phyloP scores from a whole-genome alignment of 2,888 invertebrate genomes.

The Acronicta aceris region DNA sequence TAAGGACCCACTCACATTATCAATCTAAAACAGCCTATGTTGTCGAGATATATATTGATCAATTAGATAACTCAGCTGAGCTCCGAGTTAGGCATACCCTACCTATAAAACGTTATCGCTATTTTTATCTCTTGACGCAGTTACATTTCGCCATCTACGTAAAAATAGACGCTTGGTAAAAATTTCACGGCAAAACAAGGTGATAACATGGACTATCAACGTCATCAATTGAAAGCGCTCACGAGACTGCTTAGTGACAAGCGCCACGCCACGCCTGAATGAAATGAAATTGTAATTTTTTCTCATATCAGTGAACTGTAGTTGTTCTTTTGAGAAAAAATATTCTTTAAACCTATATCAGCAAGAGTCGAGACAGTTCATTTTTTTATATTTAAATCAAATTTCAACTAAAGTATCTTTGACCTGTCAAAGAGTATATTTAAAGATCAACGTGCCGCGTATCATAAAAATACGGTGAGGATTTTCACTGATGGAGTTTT shows the following conservation, averaged over 20 bases:
- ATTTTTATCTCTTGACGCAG: slow-evolving; percentile 32
- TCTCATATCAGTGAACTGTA: too few species aligned
- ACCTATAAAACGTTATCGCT: slow-evolving; percentile 11
- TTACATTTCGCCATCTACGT: slow-evolving; percentile 6
- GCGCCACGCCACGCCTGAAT: slow-evolving; percentile 7
- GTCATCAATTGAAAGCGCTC: slow-evolving; percentile 25
- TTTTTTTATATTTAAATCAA: too few species aligned
- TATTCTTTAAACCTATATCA: too few species aligned
- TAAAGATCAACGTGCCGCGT: not conserved
- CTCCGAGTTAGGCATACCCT: too few species aligned
- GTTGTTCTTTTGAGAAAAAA: too few species aligned
- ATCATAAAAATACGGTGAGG: not conserved
- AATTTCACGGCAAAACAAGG: slow-evolving; percentile 21
- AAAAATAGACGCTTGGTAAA: slow-evolving; percentile 18
- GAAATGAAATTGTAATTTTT: too few species aligned
- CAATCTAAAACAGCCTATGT: not conserved
- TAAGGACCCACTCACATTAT: too few species aligned
- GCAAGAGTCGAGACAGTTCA: too few species aligned
- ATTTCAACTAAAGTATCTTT: too few species aligned
- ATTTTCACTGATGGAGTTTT: not conserved
- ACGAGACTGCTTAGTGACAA: slow-evolving; percentile 26
- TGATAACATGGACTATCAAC: slow-evolving; percentile 29
- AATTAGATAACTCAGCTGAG: slow-evolving; percentile 22
- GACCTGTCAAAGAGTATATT: too few species aligned
- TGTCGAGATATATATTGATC: slow-evolving; percentile 9